A percentile compares a stretch with the other conserved stretches of the same genome.
These are phyloP conservation scores for Anthoptus insignis DNA, from an alignment of 2,888 invertebrate genomes.

Conservation along the genomic window DNA sequence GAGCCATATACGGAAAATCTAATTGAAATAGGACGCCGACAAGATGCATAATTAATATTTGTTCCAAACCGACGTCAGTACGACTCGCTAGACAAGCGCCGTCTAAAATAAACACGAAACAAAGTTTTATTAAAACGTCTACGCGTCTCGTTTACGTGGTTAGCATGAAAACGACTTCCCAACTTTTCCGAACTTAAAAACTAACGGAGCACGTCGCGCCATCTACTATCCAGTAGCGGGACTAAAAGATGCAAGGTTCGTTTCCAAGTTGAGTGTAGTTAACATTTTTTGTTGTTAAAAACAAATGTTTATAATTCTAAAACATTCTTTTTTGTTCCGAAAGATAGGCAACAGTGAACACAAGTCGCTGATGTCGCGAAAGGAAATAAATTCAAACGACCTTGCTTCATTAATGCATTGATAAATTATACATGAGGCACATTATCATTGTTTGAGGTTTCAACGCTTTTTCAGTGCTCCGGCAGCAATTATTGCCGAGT, in stretches of 20 bases:
- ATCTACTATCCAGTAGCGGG: conserved; percentile 76
- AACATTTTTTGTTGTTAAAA: conserved; percentile 46
- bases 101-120: conserved; percentile 71
- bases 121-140: conserved; percentile 73
- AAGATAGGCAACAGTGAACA: conserved; percentile 40
- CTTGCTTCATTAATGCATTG: conserved; percentile 80
- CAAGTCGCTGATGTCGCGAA: conserved; percentile 49
- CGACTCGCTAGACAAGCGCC: conserved; percentile 58
- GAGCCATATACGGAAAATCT: neutral
- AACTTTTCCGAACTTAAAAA: conserved; percentile 20
- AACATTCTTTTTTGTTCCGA: conserved; percentile 43
- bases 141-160: conserved; percentile 61
- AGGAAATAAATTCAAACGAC: conserved; percentile 81
- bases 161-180: conserved; percentile 56
- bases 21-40: neutral
- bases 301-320: conserved; percentile 50
- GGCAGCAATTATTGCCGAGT: conserved; percentile 31
- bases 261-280: conserved; percentile 46
- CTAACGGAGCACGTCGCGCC: conserved; percentile 59
- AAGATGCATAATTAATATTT: conserved; percentile 59
- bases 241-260: conserved; percentile 58
- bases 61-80: conserved; percentile 60
- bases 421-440: conserved; percentile 80
- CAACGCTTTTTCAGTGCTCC: conserved; percentile 62
- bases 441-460: conserved; percentile 75